Conservation (phyloP, 2,113 vertebrate species). For the Gracilinanus agilis region DNA sequence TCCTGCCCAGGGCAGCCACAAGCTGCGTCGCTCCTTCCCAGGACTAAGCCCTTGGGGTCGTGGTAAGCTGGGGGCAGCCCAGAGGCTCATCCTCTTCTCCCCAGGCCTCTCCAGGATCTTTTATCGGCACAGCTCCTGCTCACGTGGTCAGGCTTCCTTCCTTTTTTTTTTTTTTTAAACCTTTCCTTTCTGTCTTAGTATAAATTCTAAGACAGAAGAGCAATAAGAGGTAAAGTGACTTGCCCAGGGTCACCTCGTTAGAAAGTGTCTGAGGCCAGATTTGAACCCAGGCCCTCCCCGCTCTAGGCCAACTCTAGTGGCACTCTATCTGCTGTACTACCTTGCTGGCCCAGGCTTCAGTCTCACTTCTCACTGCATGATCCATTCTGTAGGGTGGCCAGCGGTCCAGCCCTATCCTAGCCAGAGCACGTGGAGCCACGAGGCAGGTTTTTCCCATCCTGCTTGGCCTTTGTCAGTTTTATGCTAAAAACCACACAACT, state of each 20-base stretch:
- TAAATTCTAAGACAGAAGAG: too few relatives aligned
- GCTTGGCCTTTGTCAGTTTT: background rate
- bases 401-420: background rate
- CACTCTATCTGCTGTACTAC: slow-evolving; percentile 41
- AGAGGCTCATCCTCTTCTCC: background rate
- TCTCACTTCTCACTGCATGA: background rate
- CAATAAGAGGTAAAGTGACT: too few relatives aligned
- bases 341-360: slow-evolving; percentile 35
- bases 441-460: background rate
- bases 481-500: background rate
- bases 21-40: fast-evolving
- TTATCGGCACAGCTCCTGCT: slow-evolving; percentile 7
- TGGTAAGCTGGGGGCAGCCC: background rate
- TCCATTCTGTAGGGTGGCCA: background rate
- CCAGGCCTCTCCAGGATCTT: slow-evolving; percentile 53
- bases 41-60: fast-evolving
- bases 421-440: background rate
- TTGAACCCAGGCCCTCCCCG: too few relatives aligned
- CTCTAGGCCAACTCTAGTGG: too few relatives aligned
- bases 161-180: too few relatives aligned
- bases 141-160: too few relatives aligned
- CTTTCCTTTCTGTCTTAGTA: too few relatives aligned
- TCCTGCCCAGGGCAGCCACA: background rate
- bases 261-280: too few relatives aligned
- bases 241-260: too few relatives aligned